Evolutionary conservation across 2,113 vertebrate species (phyloP), one percentile per base, ranked within the genome.

Genomic region (Patagioenas fasciata): DNA sequence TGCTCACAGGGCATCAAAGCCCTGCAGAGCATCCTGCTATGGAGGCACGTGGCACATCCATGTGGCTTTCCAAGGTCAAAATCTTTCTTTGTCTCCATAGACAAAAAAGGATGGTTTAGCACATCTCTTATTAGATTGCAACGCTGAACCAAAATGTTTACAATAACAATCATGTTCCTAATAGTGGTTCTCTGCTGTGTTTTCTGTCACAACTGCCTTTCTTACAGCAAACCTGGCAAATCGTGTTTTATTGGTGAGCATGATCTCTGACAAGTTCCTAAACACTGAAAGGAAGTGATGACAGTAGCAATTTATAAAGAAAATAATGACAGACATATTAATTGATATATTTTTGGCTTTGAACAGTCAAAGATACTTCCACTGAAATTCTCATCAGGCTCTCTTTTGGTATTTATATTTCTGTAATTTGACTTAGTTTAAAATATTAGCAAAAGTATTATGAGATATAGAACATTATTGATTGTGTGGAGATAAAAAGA

Each of bases 21-120:
- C 38, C 80, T 14, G 9, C 53, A 40, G 65, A 65, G 25, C 64
- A 73, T 31, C 44, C 34, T 34, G 42, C 11, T 5, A 2, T 3
- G 1, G 60, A 48, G 32, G 26, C 23, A 38, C 56, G 3, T 2
- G 3, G 17, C 44, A 44, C 11, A 31, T 13, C 9, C 0, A 1
- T 3, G 0, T 56, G 42, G 7, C 61, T 84, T 84, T 77, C 32
- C 47, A 36, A 44, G 34, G 19, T 57, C 13, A 53, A 20, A 62
- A 40, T 40, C 15, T 84, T 67, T 91, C 53, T 72, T 80, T 61
- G 21, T 7, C 47, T 16, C 31, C 15, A 13, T 5, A 85, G 38
- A 23, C 23, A 60, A 6, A 0, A 4, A 81, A n/a, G 25, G 23
- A 58, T 32, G 23, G 29, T 44, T 87, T 71, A 69, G 47, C 6